Base-by-base conservation (phyloP, 2,888 invertebrate species). In the Holacanthella duospinosa region DNA sequence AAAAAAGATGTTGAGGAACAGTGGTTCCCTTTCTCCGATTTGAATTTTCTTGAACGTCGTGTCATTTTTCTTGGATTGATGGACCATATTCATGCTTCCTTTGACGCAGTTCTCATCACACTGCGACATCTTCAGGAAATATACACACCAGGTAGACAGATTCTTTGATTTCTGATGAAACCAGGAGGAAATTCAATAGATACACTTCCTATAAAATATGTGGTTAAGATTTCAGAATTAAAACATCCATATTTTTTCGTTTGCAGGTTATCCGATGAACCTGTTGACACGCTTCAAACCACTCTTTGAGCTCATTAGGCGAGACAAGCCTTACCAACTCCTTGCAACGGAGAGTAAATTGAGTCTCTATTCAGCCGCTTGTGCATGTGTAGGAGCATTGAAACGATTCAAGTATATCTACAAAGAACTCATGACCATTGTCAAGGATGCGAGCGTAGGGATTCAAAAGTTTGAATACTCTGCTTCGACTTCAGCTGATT, bases 41-140 rank as follows among this genome's bases (percentile, higher is more conserved):
- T 69, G 36, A 44, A 54, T 24, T 68, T 64, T 48, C 27, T 59
- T 2, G 60, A 60, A 21, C 48, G 64, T 29, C 29, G 66, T 28
- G 64, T 62, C 24, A 55, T 69, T 2, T 68, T 69, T 48, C 59
- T 69, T 4, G 63, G 61, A 6, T 29, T 66, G 16, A 61, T 61
- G 12, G 66, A 66, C 24, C 68, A 69, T 43, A 56, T 69, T 4
- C 61, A 58, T n/a, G 57, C 63, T n/a, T 64, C 63, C 1, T 53
- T 69, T 2, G 48, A 55, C 21, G 43, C 36, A 2, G 56, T 62
- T 4, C 43, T 36, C 12, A 53, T n/a, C 19, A 55, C 55, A 12
- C 9, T 61, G 12, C 56, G 44, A 3, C 66, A 63, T n/a, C 24
- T 68, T 2, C 56, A 63, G 28, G 66, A 66, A 56, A 36, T 69